Evolutionary conservation across 2,888 invertebrate species (phyloP).

Genomic region (Galerucella pusilla): DNA sequence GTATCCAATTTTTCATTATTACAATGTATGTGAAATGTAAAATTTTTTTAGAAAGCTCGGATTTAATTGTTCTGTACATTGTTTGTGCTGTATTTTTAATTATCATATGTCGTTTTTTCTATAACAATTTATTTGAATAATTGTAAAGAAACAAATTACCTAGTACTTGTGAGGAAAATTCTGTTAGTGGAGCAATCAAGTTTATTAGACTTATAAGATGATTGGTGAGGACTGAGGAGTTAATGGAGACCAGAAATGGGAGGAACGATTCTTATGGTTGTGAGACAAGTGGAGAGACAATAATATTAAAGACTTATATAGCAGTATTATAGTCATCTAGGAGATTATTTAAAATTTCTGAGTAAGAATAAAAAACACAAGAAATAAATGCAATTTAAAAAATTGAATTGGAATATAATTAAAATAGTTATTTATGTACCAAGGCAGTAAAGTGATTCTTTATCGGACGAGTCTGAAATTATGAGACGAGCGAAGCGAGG

Average conservation of each 20-base stretch:
- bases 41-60: slow-evolving; percentile 6
- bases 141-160: not conserved
- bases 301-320: too few relatives aligned
- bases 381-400: too few relatives aligned
- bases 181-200: too few relatives aligned
- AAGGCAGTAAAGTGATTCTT: too few relatives aligned
- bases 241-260: not conserved
- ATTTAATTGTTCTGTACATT: not conserved
- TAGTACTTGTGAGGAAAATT: not conserved
- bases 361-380: too few relatives aligned
- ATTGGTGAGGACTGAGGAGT: not conserved
- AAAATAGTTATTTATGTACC: too few relatives aligned
- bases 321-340: too few relatives aligned
- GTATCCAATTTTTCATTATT: not conserved
- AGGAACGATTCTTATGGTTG: not conserved
- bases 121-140: not conserved
- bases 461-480: too few relatives aligned
- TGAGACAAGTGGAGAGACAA: not conserved
- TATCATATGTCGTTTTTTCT: not conserved
- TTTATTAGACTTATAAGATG: not conserved
- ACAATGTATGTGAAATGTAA: slow-evolving; percentile 12
- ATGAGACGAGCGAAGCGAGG: too few relatives aligned
- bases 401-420: too few relatives aligned
- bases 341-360: too few relatives aligned
- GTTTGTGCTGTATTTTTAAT: slow-evolving; percentile 2